Base-by-base conservation (phyloP, 2,113 vertebrate species). In the Colius striatus region DNA sequence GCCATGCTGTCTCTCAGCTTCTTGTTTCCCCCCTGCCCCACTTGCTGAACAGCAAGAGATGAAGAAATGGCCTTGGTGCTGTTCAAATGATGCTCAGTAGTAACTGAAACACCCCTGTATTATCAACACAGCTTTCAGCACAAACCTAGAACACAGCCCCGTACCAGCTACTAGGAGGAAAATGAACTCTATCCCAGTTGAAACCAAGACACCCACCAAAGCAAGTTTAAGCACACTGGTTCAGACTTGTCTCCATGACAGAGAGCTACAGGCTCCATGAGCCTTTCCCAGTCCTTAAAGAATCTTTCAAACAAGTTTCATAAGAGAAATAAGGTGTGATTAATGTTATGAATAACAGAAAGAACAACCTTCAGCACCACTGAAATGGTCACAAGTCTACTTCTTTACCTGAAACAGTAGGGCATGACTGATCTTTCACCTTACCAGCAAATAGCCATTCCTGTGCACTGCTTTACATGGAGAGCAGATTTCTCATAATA, bases 381-480 rank as follows among this genome's bases (percentile, higher is more conserved):
- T 34, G 57, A 25, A 45, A 13, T 13, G 11, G 16, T 13, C 67
- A 51, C 17, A 63, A 25, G 19, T 14, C 29, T 41, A 26, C 30
- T 32, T 54, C 1, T 9, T 62, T 11, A 21, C 22, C 38, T 13
- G 62, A 62, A 79, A 16, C 2, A 3, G 20, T 12, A 71, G 51
- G 26, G 18, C 43, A 51, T 0, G 0, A 7, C n/a, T n/a, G 55
- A 60, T 48, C n/a, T 29, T 50, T 65, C 34, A 47, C 18, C 82
- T 73, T 0, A 1, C 61, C 82, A 84, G 54, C 45, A 80, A 76
- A 57, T 3, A 77, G 32, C 22, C 45, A 29, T 67, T 32, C 5
- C 60, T 48, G 25, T 2, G n/a, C 21, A 5, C 30, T 47, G 13
- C 26, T 38, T 36, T 57, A 60, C 30, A 1, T 0, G 0, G 27